These are phyloP conservation scores for Eupleurogrammus muticus DNA, from an alignment of 2,797 vertebrate species.

Conservation along the genomic window DNA sequence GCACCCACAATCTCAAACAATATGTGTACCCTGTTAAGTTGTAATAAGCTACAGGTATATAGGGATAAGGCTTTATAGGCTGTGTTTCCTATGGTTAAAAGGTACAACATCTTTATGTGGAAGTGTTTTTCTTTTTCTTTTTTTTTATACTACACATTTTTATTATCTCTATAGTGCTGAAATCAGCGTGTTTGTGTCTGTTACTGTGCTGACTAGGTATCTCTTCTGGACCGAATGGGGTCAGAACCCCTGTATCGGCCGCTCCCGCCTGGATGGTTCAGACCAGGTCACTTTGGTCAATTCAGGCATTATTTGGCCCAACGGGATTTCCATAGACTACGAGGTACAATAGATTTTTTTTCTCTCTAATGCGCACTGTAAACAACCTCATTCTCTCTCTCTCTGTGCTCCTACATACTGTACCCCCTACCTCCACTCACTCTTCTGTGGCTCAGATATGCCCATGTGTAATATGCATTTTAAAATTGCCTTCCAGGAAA, in stretches of 20 bases:
- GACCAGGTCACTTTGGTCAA: constrained; percentile 94
- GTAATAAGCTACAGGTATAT: too few species aligned
- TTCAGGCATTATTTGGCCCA: constrained; percentile 95
- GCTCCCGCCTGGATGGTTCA: constrained; percentile 93
- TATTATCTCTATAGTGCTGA: not conserved
- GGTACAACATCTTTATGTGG: too few species aligned
- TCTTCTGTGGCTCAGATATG: constrained; percentile 72
- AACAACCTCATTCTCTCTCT: not conserved
- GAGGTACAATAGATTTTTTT: constrained; percentile 86
- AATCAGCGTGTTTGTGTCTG: constrained; percentile 1
- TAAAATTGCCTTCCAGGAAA: constrained; percentile 94
- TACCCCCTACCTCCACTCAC: constrained; percentile 54
- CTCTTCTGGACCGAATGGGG: constrained; percentile 99
- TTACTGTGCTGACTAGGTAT: constrained; percentile 81
- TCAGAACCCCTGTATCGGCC: constrained; percentile 94
- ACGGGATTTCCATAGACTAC: constrained; percentile 97
- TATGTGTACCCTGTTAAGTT: too few species aligned
- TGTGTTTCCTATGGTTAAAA: too few species aligned
- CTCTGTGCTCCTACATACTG: constrained; percentile 17
- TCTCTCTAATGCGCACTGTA: not conserved
- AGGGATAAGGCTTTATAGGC: too few species aligned
- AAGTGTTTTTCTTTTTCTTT: too few species aligned
- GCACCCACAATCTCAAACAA: too few species aligned
- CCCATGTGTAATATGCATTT: constrained; percentile 82
- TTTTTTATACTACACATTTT: too few species aligned